Conservation (phyloP, 2,888 invertebrate genomes). For the Xanthorhoe designata region DNA sequence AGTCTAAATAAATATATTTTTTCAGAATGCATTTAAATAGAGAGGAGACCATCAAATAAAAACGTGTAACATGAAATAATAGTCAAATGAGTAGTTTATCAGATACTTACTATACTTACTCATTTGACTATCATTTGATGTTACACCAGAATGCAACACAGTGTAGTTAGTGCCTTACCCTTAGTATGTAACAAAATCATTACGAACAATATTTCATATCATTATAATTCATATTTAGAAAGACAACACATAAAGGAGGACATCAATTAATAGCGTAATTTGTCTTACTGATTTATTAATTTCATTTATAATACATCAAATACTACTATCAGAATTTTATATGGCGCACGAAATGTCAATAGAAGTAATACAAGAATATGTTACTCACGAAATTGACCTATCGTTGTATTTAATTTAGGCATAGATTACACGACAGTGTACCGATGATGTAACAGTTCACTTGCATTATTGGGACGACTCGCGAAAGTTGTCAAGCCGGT, state of each 20-base stretch:
- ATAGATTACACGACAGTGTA: constrained; percentile 46
- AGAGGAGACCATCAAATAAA: too few relatives aligned
- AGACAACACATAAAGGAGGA: not conserved
- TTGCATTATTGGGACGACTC: constrained; percentile 71
- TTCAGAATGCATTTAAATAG: too few relatives aligned
- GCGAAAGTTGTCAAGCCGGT: constrained; percentile 76
- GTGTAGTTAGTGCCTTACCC: too few relatives aligned
- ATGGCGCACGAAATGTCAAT: constrained; percentile 3
- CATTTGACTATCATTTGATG: too few relatives aligned
- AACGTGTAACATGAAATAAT: too few relatives aligned
- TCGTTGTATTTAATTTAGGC: constrained; percentile 36
- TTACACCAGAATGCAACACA: too few relatives aligned
- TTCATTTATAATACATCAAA: not conserved
- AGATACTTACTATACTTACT: too few relatives aligned
- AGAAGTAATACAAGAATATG: constrained; percentile 7
- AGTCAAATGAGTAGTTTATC: too few relatives aligned
- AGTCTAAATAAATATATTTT: too few relatives aligned
- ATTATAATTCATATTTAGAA: not conserved
- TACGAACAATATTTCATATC: not conserved
- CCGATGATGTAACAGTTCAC: constrained; percentile 65
- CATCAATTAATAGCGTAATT: not conserved
- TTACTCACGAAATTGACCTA: constrained; percentile 21
- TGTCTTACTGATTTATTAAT: not conserved
- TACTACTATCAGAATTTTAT: not conserved
- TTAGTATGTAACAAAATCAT: not conserved